Evolutionary conservation across 2,797 vertebrate genomes (phyloP).

Genomic region (Hirundo rustica): DNA sequence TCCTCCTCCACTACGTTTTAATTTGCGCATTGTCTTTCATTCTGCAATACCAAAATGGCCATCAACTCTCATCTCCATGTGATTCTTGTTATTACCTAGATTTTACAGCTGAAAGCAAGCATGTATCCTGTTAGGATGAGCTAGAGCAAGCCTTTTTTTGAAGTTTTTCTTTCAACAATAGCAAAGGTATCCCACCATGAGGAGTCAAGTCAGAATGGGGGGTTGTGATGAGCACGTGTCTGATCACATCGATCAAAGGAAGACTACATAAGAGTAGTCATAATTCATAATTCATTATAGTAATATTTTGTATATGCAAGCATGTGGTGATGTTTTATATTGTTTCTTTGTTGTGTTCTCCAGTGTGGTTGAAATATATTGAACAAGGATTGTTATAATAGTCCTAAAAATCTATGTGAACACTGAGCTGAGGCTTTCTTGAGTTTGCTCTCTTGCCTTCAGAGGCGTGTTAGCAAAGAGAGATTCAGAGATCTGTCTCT

Average conservation of each 20-base stretch:
- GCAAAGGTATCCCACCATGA: background rate
- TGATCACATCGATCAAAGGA: background rate
- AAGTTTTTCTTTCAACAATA: background rate
- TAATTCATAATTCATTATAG: background rate
- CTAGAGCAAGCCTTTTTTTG: background rate
- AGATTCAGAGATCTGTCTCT: background rate
- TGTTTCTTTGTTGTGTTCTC: background rate
- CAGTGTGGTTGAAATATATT: background rate
- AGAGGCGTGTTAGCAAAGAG: background rate
- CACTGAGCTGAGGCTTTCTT: background rate
- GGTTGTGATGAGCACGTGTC: background rate
- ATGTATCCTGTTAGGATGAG: background rate
- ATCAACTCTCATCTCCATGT: fast-evolving
- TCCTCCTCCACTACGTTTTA: background rate
- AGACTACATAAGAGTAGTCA: background rate
- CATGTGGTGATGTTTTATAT: background rate
- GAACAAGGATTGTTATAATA: background rate
- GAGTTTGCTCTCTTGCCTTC: background rate
- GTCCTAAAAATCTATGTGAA: background rate
- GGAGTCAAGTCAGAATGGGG: background rate
- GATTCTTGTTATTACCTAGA: background rate
- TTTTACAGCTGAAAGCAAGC: background rate
- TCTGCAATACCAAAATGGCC: background rate
- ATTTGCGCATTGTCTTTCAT: background rate
- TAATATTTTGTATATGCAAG: background rate